Evolutionary conservation across 2,888 invertebrate genomes (phyloP), one percentile per base, ranked within the genome.

Genomic region (Sicus ferrugineus): DNA sequence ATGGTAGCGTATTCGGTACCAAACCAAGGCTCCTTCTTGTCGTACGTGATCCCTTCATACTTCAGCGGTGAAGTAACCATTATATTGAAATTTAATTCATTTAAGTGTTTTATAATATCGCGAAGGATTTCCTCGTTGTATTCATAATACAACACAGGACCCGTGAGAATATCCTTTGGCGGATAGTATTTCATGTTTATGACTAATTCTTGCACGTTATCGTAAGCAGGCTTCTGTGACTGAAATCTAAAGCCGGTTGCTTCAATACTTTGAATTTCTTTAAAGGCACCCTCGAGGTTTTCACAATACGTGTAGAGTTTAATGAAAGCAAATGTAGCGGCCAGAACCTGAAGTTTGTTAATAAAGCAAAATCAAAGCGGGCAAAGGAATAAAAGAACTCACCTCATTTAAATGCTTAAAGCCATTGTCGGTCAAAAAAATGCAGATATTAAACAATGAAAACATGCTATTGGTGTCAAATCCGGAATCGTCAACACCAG

Each of bases 101-200:
- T 83, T 1, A 86, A 69, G 65, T 78, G 75, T 1, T 71, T 70
- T 1, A 85, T 78, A 2, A 85, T 68, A 2, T 77, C 74, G 14
- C 68, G 52, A 2, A 85, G 73, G 46, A 80, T 90, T 83, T 91
- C 86, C 0, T 92, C 90, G 79, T 94, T 88, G 80, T 92, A 96
- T 73, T 94, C 91, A 78, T 90, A 93, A 80, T 90, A 91, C 0
- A 96, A 84, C 67, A 90, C 88, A 52, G 89, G 88, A 0, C 95
- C 96, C 0, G 91, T 91, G 68, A 97, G 88, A 80, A 92, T 93
- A 83, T 95, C 91, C 75, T 90, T 87, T 0, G 94, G 90, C 0
- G 92, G 90, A 84, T 90, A 96, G 78, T 90, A 88, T 75, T 94
- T 94, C 92, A 95, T 93, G 76, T 90, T 90, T 78, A 92, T 90